phyloP scores from a whole-genome alignment of 1,140 invertebrate genomes.

The Colletes latitarsis region DNA sequence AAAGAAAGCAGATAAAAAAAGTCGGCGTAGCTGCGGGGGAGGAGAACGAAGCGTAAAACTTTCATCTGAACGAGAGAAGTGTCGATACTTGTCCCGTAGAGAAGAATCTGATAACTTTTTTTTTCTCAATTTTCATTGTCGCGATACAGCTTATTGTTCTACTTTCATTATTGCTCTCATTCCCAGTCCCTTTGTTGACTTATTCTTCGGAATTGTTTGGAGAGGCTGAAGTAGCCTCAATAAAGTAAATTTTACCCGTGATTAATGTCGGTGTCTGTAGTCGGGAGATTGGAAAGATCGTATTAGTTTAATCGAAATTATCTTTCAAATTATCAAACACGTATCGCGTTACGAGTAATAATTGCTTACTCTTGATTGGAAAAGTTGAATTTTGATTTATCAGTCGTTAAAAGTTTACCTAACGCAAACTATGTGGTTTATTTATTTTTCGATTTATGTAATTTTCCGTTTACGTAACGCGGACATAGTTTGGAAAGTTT shows the following conservation, averaged over 20 bases:
- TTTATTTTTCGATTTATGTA: too few relatives aligned
- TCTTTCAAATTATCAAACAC: too few relatives aligned
- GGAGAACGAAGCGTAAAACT: slow-evolving; percentile 40
- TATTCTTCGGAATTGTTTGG: background rate
- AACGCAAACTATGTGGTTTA: too few relatives aligned
- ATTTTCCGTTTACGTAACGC: too few relatives aligned
- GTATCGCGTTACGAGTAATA: too few relatives aligned
- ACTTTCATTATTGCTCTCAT: slow-evolving; percentile 38
- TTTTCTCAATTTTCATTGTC: slow-evolving; percentile 51
- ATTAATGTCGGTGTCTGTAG: background rate
- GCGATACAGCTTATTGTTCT: slow-evolving; percentile 55
- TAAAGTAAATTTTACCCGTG: background rate
- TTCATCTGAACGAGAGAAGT: slow-evolving; percentile 56
- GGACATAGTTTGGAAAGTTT: background rate
- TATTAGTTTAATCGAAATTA: too few relatives aligned
- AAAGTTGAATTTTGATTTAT: too few relatives aligned
- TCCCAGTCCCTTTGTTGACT: slow-evolving; percentile 8
- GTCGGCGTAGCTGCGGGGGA: slow-evolving; percentile 7
- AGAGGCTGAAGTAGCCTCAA: background rate
- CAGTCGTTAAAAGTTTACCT: too few relatives aligned
- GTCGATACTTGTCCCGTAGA: slow-evolving; percentile 51
- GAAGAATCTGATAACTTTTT: slow-evolving; percentile 57
- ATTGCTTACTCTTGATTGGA: too few relatives aligned
- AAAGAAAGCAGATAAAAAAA: slow-evolving; percentile 56
- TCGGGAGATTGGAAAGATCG: too few relatives aligned